A percentile compares a stretch with the other conserved stretches of the same genome.
Evolutionary conservation across 2,888 invertebrate genomes (phyloP).

Genomic region (Hemithea aestivaria): DNA sequence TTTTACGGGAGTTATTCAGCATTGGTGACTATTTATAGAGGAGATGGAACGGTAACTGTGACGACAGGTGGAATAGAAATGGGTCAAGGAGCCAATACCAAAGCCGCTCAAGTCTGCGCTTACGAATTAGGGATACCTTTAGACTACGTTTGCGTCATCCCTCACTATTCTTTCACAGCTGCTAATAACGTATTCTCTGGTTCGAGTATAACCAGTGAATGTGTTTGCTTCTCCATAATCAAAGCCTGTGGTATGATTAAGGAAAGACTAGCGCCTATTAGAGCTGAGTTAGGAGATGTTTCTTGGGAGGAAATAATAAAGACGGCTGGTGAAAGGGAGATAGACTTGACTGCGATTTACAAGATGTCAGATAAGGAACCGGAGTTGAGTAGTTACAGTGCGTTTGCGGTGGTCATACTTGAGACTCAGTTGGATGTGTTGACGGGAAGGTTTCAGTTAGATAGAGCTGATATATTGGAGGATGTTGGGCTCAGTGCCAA

Average conservation of each 20-base stretch:
- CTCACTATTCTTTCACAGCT: conserved; percentile 76
- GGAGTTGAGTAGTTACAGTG: conserved; percentile 71
- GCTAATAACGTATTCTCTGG: conserved; percentile 83
- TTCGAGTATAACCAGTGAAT: conserved; percentile 83
- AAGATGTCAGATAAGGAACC: conserved; percentile 77
- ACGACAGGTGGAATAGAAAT: conserved; percentile 85
- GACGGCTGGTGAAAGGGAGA: conserved; percentile 70
- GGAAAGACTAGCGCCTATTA: conserved; percentile 77
- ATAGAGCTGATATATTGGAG: conserved; percentile 82
- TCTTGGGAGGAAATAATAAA: conserved; percentile 80
- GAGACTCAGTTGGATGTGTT: conserved; percentile 85
- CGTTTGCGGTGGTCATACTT: conserved; percentile 79
- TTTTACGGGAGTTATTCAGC: conserved; percentile 79
- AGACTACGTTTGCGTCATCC: conserved; percentile 79
- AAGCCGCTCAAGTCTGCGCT: conserved; percentile 87
- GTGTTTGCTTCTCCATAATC: conserved; percentile 75
- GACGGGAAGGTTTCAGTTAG: conserved; percentile 82
- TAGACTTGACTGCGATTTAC: conserved; percentile 81
- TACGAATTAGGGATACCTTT: conserved; percentile 84
- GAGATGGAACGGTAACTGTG: conserved; percentile 84
- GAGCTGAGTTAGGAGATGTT: conserved; percentile 59
- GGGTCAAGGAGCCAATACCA: conserved; percentile 90
- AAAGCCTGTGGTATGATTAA: conserved; percentile 80
- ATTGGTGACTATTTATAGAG: conserved; percentile 82
- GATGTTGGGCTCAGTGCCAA: conserved; percentile 84